Percentiles rank a stretch among this genome's conserved stretches.
Conservation (phyloP, 2,113 vertebrate genomes). For the Pionites leucogaster region DNA sequence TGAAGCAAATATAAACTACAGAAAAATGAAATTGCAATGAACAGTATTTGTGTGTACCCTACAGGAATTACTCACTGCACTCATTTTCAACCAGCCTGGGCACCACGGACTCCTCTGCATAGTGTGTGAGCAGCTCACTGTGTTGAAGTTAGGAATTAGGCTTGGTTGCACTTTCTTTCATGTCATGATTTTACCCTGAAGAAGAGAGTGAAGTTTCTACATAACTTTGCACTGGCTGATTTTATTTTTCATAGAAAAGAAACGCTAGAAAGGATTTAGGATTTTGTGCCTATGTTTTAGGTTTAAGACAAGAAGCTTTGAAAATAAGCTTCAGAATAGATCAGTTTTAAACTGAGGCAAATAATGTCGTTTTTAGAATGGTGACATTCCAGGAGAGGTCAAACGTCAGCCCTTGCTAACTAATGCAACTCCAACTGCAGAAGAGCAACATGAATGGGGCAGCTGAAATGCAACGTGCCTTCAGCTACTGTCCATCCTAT, state of each 20-base stretch:
- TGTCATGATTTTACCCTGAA: background rate
- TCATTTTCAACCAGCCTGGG: background rate
- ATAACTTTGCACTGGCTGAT: background rate
- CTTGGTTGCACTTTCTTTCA: background rate
- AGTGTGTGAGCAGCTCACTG: background rate
- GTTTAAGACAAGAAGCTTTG: background rate
- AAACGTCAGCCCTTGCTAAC: background rate
- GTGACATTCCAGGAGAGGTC: background rate
- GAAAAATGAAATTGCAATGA: background rate
- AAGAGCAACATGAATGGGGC: background rate
- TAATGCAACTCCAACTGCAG: background rate
- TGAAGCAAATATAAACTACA: background rate
- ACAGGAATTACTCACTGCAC: background rate
- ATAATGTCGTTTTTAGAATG: background rate
- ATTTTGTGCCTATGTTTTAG: background rate
- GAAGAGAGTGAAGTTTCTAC: background rate
- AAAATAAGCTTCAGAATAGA: background rate
- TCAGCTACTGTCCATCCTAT: background rate
- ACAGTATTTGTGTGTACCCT: background rate
- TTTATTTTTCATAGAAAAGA: background rate
- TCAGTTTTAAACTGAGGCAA: background rate
- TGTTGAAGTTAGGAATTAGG: background rate
- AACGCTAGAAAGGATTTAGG: background rate
- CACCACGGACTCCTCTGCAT: background rate
- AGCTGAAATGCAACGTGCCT: accelerated